Base-by-base conservation (phyloP, 2,888 invertebrate genomes). In the Dicycla oo region DNA sequence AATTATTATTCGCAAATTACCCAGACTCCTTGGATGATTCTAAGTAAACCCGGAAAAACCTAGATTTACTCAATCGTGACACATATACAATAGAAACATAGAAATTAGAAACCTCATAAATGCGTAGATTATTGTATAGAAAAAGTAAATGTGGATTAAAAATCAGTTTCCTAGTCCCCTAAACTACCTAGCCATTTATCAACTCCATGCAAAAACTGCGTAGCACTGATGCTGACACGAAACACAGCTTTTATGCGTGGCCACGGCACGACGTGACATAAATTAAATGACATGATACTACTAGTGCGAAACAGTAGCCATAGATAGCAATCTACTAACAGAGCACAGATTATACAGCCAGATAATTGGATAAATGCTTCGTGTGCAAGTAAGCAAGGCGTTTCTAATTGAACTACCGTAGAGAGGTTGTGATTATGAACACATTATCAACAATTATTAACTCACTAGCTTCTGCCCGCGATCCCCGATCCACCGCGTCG, bases 181-280 rank as follows among this genome's bases (percentile, higher is more conserved):
- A 58, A 81, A 68, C 70, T 69, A 68, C 56, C 58, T 18, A 56
- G 58, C 69, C 75, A 82, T 83, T 70, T 61, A 80, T 80, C 67
- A 80, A 73, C 51, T 61, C 75, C 10, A 75, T 58, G 70, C 67
- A 84, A 83, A 85, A 85, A 85, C 80, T 83, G 78, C 68, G 67
- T 34, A 60, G 69, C 57, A 75, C 63, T 78, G 69, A 75, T 63
- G 75, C 74, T 78, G 72, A 75, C 78, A 40, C 58, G 74, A 66
- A 85, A 81, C 75, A 78, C 61, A 61, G 80, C 69, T 77, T 84
- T 85, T 85, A 85, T 85, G 85, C 85, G 72, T 69, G 74, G 61
- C 78, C 85, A 85, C 82, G 85, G 57, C 63, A 73, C 80, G 53
- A 81, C 85, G 82, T 86, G 86, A 80, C 84, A 66, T 71, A 86